Evolutionary conservation across 1,140 invertebrate species (phyloP).

Genomic region (Panagrolaimus sp.): DNA sequence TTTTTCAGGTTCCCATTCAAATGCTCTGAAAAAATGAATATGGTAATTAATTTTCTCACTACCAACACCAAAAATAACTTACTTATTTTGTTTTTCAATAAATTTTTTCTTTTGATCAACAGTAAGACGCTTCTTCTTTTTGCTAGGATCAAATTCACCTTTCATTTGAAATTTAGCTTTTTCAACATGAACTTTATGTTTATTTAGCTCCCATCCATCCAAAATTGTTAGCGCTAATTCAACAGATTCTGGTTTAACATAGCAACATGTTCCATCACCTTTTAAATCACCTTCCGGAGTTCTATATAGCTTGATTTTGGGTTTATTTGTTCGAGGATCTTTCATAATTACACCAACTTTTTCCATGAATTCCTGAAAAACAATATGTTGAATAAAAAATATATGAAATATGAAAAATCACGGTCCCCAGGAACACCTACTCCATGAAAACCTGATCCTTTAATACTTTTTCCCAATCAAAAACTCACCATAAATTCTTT

Average conservation of each 20-base stretch:
- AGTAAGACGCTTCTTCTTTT: conserved; percentile 76
- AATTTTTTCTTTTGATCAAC: conserved; percentile 74
- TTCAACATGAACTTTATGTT: conserved; percentile 74
- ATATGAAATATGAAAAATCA: too few species aligned
- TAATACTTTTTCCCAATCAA: too few species aligned
- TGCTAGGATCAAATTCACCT: conserved; percentile 83
- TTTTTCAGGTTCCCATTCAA: conserved; percentile 92
- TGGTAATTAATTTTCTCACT: conserved; percentile 1
- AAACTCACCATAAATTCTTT: conserved; percentile 63
- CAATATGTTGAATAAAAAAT: too few species aligned
- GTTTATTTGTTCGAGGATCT: conserved; percentile 68
- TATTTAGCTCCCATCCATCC: conserved; percentile 72
- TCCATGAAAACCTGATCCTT: too few species aligned
- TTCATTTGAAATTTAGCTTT: conserved; percentile 88
- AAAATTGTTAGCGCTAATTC: conserved; percentile 82
- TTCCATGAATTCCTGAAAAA: conserved; percentile 42
- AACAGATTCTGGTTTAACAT: conserved; percentile 91
- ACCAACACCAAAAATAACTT: conserved; percentile 49
- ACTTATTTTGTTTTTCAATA: conserved; percentile 88
- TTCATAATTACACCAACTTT: conserved; percentile 51
- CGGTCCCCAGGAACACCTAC: too few species aligned
- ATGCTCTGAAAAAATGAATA: conserved; percentile 65
- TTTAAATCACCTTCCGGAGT: conserved; percentile 76
- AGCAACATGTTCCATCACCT: conserved; percentile 92
- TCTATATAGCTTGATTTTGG: conserved; percentile 88